Percentiles rank a stretch among this genome's conserved stretches.
Evolutionary conservation across 1,140 invertebrate species (phyloP).

Genomic region (Venturia canescens): DNA sequence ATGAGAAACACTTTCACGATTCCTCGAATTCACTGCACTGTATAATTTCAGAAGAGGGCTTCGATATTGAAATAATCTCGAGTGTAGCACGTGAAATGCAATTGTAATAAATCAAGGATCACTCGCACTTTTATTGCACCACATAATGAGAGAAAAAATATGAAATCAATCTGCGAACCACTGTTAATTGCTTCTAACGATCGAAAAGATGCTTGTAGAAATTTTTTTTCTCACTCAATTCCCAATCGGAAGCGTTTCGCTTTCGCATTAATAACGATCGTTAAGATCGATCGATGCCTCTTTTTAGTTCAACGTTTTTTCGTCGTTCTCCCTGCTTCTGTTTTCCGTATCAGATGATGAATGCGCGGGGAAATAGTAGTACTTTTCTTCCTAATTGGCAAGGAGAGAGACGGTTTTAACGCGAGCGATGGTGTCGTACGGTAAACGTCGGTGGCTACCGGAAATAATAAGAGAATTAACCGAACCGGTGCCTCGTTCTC

Average conservation of each 20-base stretch:
- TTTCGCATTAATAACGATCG: slow-evolving; percentile 4
- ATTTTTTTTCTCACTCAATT: neutral
- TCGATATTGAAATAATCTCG: too few relatives aligned
- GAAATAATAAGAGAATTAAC: slow-evolving; percentile 33
- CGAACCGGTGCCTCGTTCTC: neutral
- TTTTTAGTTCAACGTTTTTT: neutral
- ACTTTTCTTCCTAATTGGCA: slow-evolving; percentile 17
- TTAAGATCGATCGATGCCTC: neutral
- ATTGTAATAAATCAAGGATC: neutral
- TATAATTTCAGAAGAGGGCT: neutral
- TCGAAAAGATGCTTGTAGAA: neutral
- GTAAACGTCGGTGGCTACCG: slow-evolving; percentile 31
- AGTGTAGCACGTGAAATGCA: neutral
- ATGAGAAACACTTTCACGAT: neutral
- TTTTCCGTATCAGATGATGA: neutral
- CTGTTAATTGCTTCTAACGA: neutral
- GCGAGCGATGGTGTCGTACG: neutral
- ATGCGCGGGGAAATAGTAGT: neutral
- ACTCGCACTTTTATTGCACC: neutral
- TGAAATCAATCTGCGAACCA: neutral
- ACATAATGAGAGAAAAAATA: neutral
- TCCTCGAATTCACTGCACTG: neutral
- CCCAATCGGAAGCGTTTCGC: neutral
- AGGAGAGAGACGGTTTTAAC: slow-evolving; percentile 13
- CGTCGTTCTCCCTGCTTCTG: neutral